Evolutionary conservation across 2,113 vertebrate species (phyloP).

Genomic region (Shinisaurus crocodilurus): DNA sequence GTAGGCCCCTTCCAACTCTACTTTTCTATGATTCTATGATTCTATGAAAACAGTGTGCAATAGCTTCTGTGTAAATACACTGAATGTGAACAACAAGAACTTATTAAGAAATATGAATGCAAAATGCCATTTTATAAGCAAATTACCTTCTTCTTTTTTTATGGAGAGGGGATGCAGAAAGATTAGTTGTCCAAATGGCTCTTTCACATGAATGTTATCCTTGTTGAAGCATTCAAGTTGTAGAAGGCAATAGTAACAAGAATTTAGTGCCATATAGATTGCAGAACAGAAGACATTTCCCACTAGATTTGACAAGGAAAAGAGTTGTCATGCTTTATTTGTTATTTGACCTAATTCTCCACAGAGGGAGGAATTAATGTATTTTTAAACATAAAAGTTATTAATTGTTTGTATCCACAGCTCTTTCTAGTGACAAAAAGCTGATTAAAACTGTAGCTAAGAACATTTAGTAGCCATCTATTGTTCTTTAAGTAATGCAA

Average conservation of each 20-base stretch:
- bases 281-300: conserved; percentile 27
- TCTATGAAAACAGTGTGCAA: background rate
- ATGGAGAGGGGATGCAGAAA: background rate
- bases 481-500: conserved; percentile 42
- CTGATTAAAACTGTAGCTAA: conserved; percentile 49
- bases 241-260: background rate
- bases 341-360: conserved; percentile 46
- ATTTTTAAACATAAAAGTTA: conserved; percentile 51
- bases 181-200: conserved; percentile 27
- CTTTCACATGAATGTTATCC: conserved; percentile 26
- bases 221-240: background rate
- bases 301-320: conserved; percentile 7
- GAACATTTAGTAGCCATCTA: conserved; percentile 28
- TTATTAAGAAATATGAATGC: background rate
- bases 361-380: conserved; percentile 32
- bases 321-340: conserved; percentile 31
- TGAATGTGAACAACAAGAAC: background rate
- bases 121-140: conserved; percentile 34
- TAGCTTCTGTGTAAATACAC: background rate
- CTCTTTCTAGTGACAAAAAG: conserved; percentile 61
- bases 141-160: conserved; percentile 15
- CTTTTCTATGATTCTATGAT: too few species aligned
- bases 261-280: background rate
- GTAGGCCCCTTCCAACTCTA: too few species aligned
- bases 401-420: conserved; percentile 53